Percentiles rank a stretch among this genome's conserved stretches.
Evolutionary conservation across 2,888 invertebrate species (phyloP).

Genomic region (Pseudeuparius sepicola): DNA sequence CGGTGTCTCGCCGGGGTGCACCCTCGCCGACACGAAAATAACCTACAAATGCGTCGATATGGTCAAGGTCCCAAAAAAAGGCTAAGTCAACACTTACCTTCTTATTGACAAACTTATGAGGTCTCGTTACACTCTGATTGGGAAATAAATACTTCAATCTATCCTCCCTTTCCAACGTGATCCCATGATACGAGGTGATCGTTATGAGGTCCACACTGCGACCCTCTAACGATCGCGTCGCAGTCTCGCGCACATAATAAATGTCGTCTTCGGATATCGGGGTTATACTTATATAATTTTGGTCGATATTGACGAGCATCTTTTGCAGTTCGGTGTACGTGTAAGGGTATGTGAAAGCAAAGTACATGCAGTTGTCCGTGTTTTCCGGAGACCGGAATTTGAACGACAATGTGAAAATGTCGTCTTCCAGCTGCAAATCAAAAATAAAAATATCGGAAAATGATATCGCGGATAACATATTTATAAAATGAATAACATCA

Average conservation of each 20-base stretch:
- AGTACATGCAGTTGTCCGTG: slow-evolving; percentile 62
- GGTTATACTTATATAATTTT: slow-evolving; percentile 43
- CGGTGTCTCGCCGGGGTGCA: slow-evolving; percentile 89
- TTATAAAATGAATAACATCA: no score
- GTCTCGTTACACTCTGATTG: slow-evolving; percentile 52
- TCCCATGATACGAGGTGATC: slow-evolving; percentile 70
- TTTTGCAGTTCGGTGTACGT: slow-evolving; percentile 75
- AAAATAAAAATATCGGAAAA: no score
- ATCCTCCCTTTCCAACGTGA: slow-evolving; percentile 60
- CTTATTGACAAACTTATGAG: slow-evolving; percentile 65
- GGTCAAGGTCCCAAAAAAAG: no score
- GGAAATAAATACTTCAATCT: slow-evolving; percentile 65
- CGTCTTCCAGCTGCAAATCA: slow-evolving; percentile 53
- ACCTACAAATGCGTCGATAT: slow-evolving; percentile 51
- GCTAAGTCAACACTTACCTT: slow-evolving; percentile 58
- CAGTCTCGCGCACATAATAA: slow-evolving; percentile 75
- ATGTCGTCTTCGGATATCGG: slow-evolving; percentile 51
- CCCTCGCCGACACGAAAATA: slow-evolving; percentile 77
- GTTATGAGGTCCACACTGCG: slow-evolving; percentile 74
- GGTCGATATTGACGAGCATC: slow-evolving; percentile 58
- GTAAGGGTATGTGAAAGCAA: slow-evolving; percentile 88
- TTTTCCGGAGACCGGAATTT: slow-evolving; percentile 62
- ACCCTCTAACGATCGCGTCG: slow-evolving; percentile 68
- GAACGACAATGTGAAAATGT: slow-evolving; percentile 66
- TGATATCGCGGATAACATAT: no score